Evolutionary conservation across 2,113 vertebrate genomes (phyloP).

Genomic region (Hirundichthys speculiger): DNA sequence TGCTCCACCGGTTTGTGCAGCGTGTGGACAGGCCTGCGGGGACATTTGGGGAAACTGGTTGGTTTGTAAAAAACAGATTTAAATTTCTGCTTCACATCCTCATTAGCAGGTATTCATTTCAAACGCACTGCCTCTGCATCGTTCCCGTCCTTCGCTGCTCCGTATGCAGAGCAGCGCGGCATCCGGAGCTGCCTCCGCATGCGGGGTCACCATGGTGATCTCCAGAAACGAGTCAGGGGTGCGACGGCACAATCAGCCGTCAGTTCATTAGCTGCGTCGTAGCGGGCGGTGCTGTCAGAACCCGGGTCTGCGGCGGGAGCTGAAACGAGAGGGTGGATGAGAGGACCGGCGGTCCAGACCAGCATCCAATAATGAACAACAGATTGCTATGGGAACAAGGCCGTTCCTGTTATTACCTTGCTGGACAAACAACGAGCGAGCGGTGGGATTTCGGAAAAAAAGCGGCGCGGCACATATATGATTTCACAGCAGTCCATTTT

Average conservation of each 20-base stretch:
- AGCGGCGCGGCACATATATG: slow-evolving; percentile 28
- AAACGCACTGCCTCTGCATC: slow-evolving; percentile 12
- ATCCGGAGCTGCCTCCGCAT: slow-evolving; percentile 46
- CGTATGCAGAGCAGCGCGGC: slow-evolving; percentile 36
- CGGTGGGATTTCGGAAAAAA: slow-evolving; percentile 35
- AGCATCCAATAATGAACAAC: slow-evolving; percentile 59
- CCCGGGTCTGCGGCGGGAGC: slow-evolving; percentile 28
- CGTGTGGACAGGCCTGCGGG: too few relatives aligned
- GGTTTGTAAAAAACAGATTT: slow-evolving; percentile 1
- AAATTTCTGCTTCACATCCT: background rate
- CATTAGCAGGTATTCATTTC: slow-evolving; percentile 44
- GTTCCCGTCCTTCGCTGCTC: slow-evolving; percentile 19
- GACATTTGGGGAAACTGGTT: background rate
- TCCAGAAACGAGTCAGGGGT: slow-evolving; percentile 50
- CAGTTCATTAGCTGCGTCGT: slow-evolving; percentile 68
- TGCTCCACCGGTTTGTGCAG: too few relatives aligned
- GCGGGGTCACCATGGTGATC: slow-evolving; percentile 63
- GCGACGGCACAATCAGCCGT: slow-evolving; percentile 60
- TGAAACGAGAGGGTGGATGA: slow-evolving; percentile 34
- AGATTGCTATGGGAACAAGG: slow-evolving; percentile 66
- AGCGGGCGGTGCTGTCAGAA: slow-evolving; percentile 59
- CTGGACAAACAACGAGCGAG: slow-evolving; percentile 55
- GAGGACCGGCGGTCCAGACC: slow-evolving; percentile 37
- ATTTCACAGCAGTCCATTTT: slow-evolving; percentile 9
- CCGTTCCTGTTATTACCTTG: slow-evolving; percentile 52